Evolutionary conservation across 2,113 vertebrate genomes (phyloP).

Genomic region (Maccullochella peelii): DNA sequence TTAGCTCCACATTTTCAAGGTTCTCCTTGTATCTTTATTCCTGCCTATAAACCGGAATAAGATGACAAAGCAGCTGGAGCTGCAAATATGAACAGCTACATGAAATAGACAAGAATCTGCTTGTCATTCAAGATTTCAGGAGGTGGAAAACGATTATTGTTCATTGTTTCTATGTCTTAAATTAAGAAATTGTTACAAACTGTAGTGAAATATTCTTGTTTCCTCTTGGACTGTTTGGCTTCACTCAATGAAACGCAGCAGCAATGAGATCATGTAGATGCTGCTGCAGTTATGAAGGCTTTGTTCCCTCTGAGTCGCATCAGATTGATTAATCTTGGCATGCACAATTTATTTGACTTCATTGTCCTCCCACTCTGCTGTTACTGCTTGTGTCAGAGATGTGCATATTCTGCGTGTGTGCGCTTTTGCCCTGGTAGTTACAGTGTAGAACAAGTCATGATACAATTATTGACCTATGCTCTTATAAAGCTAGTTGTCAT

Average conservation of each 20-base stretch:
- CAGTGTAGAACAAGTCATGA: constrained; percentile 23
- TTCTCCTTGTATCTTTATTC: constrained; percentile 58
- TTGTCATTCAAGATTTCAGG: constrained; percentile 35
- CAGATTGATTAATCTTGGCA: constrained; percentile 81
- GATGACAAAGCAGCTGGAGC: constrained; percentile 47
- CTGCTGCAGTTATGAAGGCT: constrained; percentile 65
- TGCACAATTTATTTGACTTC: constrained; percentile 81
- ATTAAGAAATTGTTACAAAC: constrained; percentile 29
- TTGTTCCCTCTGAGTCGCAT: constrained; percentile 73
- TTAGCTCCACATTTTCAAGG: constrained; percentile 71
- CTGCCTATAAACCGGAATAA: constrained; percentile 55
- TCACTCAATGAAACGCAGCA: constrained; percentile 40
- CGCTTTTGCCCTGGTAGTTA: constrained; percentile 15
- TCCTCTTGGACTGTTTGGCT: constrained; percentile 20
- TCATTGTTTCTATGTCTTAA: constrained; percentile 29
- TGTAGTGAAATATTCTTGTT: constrained; percentile 11
- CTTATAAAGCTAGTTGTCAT: not conserved
- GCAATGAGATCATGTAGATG: constrained; percentile 43
- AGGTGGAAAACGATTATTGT: constrained; percentile 17
- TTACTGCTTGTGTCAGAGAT: constrained; percentile 67
- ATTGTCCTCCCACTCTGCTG: constrained; percentile 77
- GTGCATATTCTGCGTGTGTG: constrained; percentile 50
- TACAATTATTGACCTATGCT: constrained; percentile 30
- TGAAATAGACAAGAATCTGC: constrained; percentile 51
- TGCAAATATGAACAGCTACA: constrained; percentile 20